Evolutionary conservation across 2,888 invertebrate species (phyloP), one percentile per base, ranked within the genome.

Genomic region (Stratiomys singularior): DNA sequence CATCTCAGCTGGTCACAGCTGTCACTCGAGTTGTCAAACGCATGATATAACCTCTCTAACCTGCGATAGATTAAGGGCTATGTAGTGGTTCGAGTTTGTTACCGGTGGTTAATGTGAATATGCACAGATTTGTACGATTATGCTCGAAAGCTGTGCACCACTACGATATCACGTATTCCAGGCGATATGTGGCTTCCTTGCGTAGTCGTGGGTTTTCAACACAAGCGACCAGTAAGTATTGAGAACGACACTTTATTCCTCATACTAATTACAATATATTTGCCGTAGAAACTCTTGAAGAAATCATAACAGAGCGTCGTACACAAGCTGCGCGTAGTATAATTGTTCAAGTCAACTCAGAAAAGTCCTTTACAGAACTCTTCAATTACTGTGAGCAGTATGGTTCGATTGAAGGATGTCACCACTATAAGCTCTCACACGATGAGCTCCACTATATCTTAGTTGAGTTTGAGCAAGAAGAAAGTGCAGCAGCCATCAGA

Each of bases 321-420:
- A 84, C 86, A 1, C 90, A 95, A 85, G 94, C 95, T 0, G 87
- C 86, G 72, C 89, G 90, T 79, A 94, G 93, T 86, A 88, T 95
- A 77, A 86, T 95, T 44, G 91, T 96, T 4, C 94, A 95, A 88
- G 92, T 95, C 0, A 91, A 92, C 82, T 93, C 94, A 0, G 89
- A 91, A 76, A 89, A 91, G 67, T 93, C 93, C 0, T 91, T 90
- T 82, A 85, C 85, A 66, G 93, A 94, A 85, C 87, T 95, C 76
- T 89, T 91, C 84, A 87, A 89, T 2, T 93, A 94, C 84, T 95
- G 95, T 85, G 89, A 89, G 28, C 87, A 90, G 81, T 91, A 92
- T 86, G 93, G 93, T 9, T 85, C 84, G 7, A 88, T 96, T 69
- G 88, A 90, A 80, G 89, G 88, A 77, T 90, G 93, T 83, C 90